Evolutionary conservation across 2,888 invertebrate species (phyloP).

Genomic region (Eupeodes luniger): DNA sequence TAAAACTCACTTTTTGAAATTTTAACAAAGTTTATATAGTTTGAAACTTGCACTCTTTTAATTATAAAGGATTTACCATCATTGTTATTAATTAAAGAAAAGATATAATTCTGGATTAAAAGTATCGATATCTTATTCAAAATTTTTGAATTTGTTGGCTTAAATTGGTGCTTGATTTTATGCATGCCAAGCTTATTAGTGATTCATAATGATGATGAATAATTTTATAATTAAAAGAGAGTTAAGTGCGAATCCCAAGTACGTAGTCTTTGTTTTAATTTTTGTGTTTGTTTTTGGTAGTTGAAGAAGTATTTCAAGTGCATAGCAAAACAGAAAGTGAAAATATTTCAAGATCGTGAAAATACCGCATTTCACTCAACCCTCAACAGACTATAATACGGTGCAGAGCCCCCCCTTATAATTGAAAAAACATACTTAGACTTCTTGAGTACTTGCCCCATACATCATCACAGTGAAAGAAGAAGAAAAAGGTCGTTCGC

Average conservation of each 20-base stretch:
- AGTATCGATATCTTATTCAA: background rate
- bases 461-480: slow-evolving; percentile 29
- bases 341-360: slow-evolving; percentile 25
- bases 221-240: slow-evolving; percentile 14
- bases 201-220: slow-evolving; percentile 12
- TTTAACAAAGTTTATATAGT: slow-evolving; percentile 17
- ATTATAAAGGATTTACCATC: slow-evolving; percentile 11
- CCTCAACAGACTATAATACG: too few species aligned
- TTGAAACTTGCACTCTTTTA: slow-evolving; percentile 53
- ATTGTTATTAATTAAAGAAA: background rate
- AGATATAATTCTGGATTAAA: background rate
- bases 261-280: background rate
- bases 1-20: slow-evolving; percentile 24
- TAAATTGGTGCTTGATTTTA: background rate
- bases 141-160: background rate
- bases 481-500: slow-evolving; percentile 56
- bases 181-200: background rate
- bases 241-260: slow-evolving; percentile 34
- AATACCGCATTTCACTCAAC: slow-evolving; percentile 1
- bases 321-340: slow-evolving; percentile 48
- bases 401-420: background rate
- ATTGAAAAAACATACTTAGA: slow-evolving; percentile 27
- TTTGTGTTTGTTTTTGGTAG: slow-evolving; percentile 7
- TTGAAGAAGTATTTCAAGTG: slow-evolving; percentile 33
- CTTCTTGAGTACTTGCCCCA: background rate